phyloP scores from a whole-genome alignment of 2,113 vertebrate species.

The Leptocoma aspasia region DNA sequence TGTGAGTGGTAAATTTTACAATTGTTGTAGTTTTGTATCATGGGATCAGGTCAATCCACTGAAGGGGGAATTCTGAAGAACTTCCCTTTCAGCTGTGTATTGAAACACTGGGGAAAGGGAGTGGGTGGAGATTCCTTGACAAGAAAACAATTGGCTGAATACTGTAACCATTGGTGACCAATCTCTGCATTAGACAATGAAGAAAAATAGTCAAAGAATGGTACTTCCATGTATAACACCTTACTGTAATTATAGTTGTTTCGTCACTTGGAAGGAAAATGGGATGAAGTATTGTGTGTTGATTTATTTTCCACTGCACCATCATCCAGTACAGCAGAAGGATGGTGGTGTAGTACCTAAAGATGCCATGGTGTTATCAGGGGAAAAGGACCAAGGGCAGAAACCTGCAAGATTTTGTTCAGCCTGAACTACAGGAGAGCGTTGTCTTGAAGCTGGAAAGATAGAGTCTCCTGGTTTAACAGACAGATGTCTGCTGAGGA shows the following conservation, averaged over 20 bases:
- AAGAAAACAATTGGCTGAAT: neutral
- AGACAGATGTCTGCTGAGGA: neutral
- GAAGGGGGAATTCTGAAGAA: neutral
- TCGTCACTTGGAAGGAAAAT: neutral
- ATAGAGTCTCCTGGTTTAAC: neutral
- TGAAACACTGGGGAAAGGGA: neutral
- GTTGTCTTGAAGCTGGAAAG: neutral
- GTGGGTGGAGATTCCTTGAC: neutral
- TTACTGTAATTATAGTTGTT: neutral
- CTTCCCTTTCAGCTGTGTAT: neutral
- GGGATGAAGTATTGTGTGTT: accelerated
- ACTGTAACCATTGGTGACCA: neutral
- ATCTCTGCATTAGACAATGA: accelerated
- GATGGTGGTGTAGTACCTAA: neutral
- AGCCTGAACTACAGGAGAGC: neutral
- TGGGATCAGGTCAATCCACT: too few relatives aligned
- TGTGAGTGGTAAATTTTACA: neutral
- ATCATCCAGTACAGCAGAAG: neutral
- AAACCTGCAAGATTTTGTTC: neutral
- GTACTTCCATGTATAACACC: neutral
- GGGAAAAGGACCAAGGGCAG: neutral
- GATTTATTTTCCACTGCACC: neutral
- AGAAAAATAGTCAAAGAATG: neutral
- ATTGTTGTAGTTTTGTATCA: neutral
- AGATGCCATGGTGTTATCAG: neutral